Evolutionary conservation across 2,113 vertebrate genomes (phyloP), one percentile per base, ranked within the genome.

Genomic region (Geococcyx californianus): DNA sequence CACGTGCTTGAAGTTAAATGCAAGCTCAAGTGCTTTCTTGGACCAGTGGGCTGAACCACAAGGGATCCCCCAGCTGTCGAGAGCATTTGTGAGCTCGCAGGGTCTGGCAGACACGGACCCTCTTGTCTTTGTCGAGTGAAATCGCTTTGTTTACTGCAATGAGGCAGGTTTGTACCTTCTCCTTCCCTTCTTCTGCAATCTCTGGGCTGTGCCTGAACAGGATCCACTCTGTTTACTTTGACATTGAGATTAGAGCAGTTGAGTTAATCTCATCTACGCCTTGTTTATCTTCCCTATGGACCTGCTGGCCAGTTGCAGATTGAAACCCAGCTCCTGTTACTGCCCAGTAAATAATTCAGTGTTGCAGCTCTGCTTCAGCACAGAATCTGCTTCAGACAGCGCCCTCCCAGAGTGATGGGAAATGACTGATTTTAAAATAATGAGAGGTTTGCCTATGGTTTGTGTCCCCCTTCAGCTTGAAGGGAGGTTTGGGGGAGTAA

Each of bases 151-250:
- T 73, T 20, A 0, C 16, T 28, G 84, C 84, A n/a, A 12, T 40
- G 16, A 7, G 60, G 25, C 16, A 66, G 88, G 62, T 58, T 51
- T 3, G 58, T 36, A 49, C 77, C 87, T 36, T 44, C 67, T 67
- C 38, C 13, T 59, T 40, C 34, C 8, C 9, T 26, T 10, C 40
- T 45, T 49, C 86, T 54, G 93, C 83, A 34, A 38, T 52, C 69
- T 63, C 90, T 11, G 80, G 95, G 91, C 93, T 45, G 87, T 94
- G 92, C 75, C 94, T 28, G 69, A 85, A 34, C 94, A 91, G 91
- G 94, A 95, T 96, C 95, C 84, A 34, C 66, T 58, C 87, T 93
- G 93, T 87, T 94, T 89, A 55, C 87, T 81, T 18, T 78, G 84
- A 26, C 81, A 84, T 36, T 66, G 89, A 31, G 94, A 90, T 79